A percentile compares a stretch with the other conserved stretches of the same genome.
Conservation (phyloP, 2,797 vertebrate species). For the Pseudochirops cupreus region DNA sequence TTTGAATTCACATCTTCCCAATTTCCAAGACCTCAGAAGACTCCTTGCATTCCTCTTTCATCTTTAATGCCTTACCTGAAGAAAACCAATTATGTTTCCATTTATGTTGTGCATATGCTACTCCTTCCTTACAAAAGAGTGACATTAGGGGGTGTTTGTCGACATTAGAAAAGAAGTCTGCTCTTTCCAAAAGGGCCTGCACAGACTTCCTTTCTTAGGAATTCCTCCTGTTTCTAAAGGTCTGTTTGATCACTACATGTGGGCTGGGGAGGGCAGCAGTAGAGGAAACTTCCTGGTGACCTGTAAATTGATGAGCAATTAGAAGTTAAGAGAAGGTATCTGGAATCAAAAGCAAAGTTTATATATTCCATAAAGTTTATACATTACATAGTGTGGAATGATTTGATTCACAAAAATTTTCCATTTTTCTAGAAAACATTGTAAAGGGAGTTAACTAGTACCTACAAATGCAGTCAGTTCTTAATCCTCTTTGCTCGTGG, state of each 20-base stretch:
- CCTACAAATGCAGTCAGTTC: conserved; percentile 32
- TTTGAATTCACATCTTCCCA: neutral
- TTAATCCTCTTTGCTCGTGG: conserved; percentile 38
- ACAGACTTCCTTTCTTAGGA: conserved; percentile 53
- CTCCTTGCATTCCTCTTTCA: conserved; percentile 31
- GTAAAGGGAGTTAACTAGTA: conserved; percentile 4
- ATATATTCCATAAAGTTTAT: too few relatives aligned
- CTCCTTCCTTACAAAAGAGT: conserved; percentile 53
- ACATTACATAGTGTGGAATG: conserved; percentile 23
- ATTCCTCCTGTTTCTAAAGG: conserved; percentile 53
- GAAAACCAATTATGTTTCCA: neutral
- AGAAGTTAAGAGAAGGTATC: conserved; percentile 51
- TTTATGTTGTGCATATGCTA: conserved; percentile 17
- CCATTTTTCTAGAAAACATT: conserved; percentile 55
- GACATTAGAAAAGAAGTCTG: conserved; percentile 51
- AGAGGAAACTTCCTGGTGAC: conserved; percentile 48
- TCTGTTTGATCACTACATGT: conserved; percentile 36
- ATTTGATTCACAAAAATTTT: conserved; percentile 47
- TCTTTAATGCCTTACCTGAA: conserved; percentile 48
- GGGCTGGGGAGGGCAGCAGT: conserved; percentile 53
- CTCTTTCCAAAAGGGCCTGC: conserved; percentile 4
- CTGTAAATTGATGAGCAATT: conserved; percentile 30
- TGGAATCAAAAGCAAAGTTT: neutral
- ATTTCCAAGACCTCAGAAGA: neutral
- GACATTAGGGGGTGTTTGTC: conserved; percentile 43